Percentiles rank a stretch among this genome's conserved stretches.
phyloP scores from a whole-genome alignment of 2,797 vertebrate genomes.

The Cryptoblepharus egeriae region DNA sequence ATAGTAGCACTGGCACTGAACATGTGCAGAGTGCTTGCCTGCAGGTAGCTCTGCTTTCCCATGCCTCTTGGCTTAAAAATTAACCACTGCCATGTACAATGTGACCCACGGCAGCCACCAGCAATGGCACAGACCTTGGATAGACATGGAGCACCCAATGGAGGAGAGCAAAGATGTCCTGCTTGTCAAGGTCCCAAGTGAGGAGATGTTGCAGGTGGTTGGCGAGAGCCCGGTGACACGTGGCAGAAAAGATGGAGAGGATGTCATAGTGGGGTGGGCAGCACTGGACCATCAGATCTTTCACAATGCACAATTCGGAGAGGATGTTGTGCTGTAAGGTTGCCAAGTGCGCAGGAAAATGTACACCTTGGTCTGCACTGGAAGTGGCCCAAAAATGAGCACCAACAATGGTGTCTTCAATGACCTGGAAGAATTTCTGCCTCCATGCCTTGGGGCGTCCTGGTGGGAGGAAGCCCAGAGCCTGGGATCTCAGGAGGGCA shows the following conservation, averaged over 20 bases:
- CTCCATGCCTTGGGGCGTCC: conserved; percentile 91
- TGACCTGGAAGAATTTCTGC: conserved; percentile 85
- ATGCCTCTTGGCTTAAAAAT: not conserved
- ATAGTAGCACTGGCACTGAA: not conserved
- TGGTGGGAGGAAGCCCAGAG: conserved; percentile 76
- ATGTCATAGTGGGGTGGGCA: conserved; percentile 89
- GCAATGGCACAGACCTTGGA: conserved; percentile 82
- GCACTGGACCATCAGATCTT: conserved; percentile 90
- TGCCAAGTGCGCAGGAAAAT: conserved; percentile 86
- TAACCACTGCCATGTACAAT: no score
- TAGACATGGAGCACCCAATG: conserved; percentile 91
- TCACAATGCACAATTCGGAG: conserved; percentile 85
- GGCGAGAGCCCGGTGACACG: conserved; percentile 85
- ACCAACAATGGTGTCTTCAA: conserved; percentile 81
- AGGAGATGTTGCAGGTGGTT: conserved; percentile 86
- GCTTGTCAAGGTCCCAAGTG: conserved; percentile 86
- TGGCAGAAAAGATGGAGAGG: conserved; percentile 81
- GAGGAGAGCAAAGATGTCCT: conserved; percentile 90
- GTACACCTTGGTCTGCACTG: conserved; percentile 69
- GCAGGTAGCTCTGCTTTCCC: no score
- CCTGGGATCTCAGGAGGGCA: conserved; percentile 71
- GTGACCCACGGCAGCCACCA: not conserved
- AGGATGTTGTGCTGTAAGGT: conserved; percentile 85
- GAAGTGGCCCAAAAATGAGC: conserved; percentile 59
- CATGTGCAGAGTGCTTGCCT: not conserved